Percentiles rank a stretch among this genome's conserved stretches.
These are phyloP conservation scores for Graptemys geographica DNA, from an alignment of 2,797 vertebrate species.

Conservation along the genomic window DNA sequence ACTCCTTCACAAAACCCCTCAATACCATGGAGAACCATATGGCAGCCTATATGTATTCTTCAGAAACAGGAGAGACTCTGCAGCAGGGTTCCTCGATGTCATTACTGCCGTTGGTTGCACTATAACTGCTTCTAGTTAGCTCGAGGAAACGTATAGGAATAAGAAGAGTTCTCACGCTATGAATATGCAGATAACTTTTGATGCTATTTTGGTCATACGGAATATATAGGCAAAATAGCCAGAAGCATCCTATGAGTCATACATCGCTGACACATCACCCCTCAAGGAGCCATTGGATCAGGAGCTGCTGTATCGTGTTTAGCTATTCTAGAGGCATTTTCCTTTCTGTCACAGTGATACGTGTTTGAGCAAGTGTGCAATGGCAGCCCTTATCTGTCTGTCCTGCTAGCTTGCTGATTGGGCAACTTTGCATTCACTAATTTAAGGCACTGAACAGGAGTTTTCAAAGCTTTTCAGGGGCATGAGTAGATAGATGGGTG, in stretches of 20 bases:
- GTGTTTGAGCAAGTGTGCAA: not conserved
- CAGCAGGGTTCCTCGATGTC: not conserved
- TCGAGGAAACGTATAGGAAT: not conserved
- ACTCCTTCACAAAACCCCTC: not conserved
- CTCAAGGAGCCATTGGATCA: not conserved
- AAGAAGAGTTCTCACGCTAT: not conserved
- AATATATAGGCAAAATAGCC: not conserved
- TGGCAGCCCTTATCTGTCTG: not conserved
- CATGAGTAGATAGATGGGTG: not conserved
- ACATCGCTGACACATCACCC: accelerated
- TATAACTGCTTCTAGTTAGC: not conserved
- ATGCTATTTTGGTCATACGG: not conserved
- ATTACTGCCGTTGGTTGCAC: not conserved
- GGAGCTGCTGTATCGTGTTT: not conserved
- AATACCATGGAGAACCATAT: not conserved
- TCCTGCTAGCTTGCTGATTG: not conserved
- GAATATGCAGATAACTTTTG: not conserved
- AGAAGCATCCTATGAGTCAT: not conserved
- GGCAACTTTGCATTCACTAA: not conserved
- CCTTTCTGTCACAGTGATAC: not conserved
- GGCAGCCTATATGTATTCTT: not conserved
- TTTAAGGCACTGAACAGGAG: not conserved
- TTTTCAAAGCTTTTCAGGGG: not conserved
- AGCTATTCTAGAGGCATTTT: not conserved
- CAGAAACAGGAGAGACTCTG: not conserved